phyloP scores from a whole-genome alignment of 2,888 invertebrate genomes.

The Caenorhabditis wallacei region DNA sequence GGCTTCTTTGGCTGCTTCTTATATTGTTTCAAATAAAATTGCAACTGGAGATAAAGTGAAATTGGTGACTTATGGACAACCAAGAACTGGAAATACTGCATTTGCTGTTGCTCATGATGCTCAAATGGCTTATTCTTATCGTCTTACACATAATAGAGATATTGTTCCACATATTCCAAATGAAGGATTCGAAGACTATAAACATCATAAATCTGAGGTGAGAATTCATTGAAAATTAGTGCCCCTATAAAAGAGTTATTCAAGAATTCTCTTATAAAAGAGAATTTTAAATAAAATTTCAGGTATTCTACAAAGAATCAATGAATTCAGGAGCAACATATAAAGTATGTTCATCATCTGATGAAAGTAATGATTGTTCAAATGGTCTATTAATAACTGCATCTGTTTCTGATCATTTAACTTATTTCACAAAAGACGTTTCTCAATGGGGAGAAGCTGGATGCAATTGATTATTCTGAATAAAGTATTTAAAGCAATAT shows the following conservation, averaged over 20 bases:
- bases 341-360: conserved; percentile 61
- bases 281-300: no score
- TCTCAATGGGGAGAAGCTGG: conserved; percentile 71
- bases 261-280: no score
- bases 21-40: conserved; percentile 63
- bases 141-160: conserved; percentile 74
- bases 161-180: conserved; percentile 76
- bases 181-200: conserved; percentile 71
- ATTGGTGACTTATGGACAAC: conserved; percentile 78
- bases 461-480: conserved; percentile 58
- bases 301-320: conserved; percentile 69
- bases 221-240: neutral
- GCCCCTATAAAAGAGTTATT: no score
- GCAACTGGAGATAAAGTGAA: conserved; percentile 58
- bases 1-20: conserved; percentile 74
- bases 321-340: conserved; percentile 57
- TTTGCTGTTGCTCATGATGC: conserved; percentile 71
- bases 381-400: conserved; percentile 70
- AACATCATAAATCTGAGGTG: conserved; percentile 75
- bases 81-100: conserved; percentile 74
- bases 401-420: conserved; percentile 73
- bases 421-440: conserved; percentile 75
- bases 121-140: conserved; percentile 67
- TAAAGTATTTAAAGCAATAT: conserved; percentile 1
- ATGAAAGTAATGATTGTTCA: conserved; percentile 70